Evolutionary conservation across 1,140 invertebrate genomes (phyloP).

Genomic region (Drosophila trapezifrons): DNA sequence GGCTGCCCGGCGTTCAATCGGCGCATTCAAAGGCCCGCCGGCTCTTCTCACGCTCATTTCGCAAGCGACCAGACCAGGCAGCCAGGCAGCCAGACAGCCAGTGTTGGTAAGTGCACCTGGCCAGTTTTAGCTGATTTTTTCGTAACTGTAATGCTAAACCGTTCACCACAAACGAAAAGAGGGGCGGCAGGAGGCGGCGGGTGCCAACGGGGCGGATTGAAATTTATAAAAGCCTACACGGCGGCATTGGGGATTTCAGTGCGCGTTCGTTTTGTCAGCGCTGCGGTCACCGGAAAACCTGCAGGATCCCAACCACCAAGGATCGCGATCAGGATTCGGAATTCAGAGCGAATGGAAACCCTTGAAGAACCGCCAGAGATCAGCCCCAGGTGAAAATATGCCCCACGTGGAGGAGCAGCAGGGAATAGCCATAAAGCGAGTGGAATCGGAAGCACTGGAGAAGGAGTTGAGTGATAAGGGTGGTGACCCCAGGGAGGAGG

Average conservation of each 20-base stretch:
- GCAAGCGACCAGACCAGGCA: constrained; percentile 36
- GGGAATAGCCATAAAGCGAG: constrained; percentile 47
- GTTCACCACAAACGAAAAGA: constrained; percentile 53
- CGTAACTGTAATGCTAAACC: constrained; percentile 70
- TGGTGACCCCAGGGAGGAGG: constrained; percentile 16
- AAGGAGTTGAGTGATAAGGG: constrained; percentile 4
- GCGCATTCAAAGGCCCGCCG: constrained; percentile 54
- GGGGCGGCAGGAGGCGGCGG: not conserved
- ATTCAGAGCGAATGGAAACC: constrained; percentile 31
- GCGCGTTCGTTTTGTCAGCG: constrained; percentile 53
- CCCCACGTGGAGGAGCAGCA: constrained; percentile 57
- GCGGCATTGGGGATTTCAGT: constrained; percentile 59
- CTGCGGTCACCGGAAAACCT: constrained; percentile 50
- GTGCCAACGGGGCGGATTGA: constrained; percentile 36
- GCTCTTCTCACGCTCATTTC: constrained; percentile 59
- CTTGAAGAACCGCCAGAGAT: constrained; percentile 25
- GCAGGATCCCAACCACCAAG: constrained; percentile 1
- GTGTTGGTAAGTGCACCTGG: constrained; percentile 67
- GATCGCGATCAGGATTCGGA: constrained; percentile 5
- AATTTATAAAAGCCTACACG: constrained; percentile 72
- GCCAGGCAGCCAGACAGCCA: constrained; percentile 27
- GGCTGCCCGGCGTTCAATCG: constrained; percentile 17
- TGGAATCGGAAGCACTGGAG: constrained; percentile 18
- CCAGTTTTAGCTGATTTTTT: constrained; percentile 18
- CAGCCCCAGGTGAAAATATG: constrained; percentile 61